Conservation (phyloP, 1,140 invertebrate species). For the Agraylea sexmaculata region DNA sequence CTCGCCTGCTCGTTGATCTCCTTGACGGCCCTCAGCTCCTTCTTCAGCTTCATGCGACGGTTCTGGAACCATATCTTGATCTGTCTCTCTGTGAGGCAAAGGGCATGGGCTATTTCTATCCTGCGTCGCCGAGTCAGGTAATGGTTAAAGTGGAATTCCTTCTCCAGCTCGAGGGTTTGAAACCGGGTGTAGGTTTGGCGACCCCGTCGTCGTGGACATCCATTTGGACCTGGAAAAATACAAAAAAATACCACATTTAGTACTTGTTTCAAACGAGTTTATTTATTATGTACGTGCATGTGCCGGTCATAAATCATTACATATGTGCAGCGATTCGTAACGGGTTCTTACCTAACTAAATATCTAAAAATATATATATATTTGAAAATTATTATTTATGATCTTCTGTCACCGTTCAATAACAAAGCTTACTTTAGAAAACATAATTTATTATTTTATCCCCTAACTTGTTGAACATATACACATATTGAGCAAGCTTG, state of each 20-base stretch:
- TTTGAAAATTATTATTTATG: too few species aligned
- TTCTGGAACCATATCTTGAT: slow-evolving; percentile 99
- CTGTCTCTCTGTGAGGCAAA: slow-evolving; percentile 91
- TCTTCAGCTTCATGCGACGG: slow-evolving; percentile 96
- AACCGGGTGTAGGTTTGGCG: slow-evolving; percentile 94
- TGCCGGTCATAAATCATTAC: too few species aligned
- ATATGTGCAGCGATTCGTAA: too few species aligned
- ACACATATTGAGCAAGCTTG: too few species aligned
- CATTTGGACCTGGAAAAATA: slow-evolving; percentile 77
- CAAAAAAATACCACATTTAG: neutral
- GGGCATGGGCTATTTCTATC: slow-evolving; percentile 93
- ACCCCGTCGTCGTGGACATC: slow-evolving; percentile 84
- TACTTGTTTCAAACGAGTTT: slow-evolving; percentile 1
- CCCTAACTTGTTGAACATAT: too few species aligned
- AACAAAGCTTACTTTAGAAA: too few species aligned
- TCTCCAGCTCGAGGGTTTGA: slow-evolving; percentile 89
- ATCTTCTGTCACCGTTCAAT: too few species aligned
- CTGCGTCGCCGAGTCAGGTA: slow-evolving; percentile 89
- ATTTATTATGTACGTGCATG: too few species aligned
- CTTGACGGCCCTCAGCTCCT: slow-evolving; percentile 83
- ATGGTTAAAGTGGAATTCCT: slow-evolving; percentile 98
- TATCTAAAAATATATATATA: too few species aligned
- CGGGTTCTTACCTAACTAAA: too few species aligned
- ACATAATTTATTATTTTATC: too few species aligned
- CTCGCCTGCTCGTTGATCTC: slow-evolving; percentile 91